Conservation (phyloP, 2,888 invertebrate genomes). For the Anoncus sp. region DNA sequence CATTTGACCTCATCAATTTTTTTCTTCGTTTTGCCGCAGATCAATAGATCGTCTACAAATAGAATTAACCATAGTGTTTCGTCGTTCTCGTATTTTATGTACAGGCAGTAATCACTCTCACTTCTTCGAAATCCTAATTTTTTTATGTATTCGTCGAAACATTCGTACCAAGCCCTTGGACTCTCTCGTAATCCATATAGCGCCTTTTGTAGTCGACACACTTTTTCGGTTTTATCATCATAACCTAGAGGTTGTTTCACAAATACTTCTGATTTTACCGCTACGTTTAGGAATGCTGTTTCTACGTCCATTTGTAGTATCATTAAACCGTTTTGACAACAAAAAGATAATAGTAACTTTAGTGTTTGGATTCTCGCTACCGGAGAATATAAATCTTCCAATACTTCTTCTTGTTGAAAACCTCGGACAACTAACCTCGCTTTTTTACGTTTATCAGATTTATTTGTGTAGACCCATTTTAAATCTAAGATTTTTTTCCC, state of each 20-base stretch:
- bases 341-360: constrained; percentile 36
- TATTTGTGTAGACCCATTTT: constrained; percentile 34
- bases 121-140: constrained; percentile 10
- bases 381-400: constrained; percentile 41
- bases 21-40: constrained; percentile 31
- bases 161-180: constrained; percentile 29
- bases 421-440: constrained; percentile 39
- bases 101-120: constrained; percentile 16
- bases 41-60: constrained; percentile 15
- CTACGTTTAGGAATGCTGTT: constrained; percentile 14
- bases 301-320: constrained; percentile 20
- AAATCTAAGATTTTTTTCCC: constrained; percentile 31
- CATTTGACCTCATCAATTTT: constrained; percentile 49
- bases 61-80: constrained; percentile 14
- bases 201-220: constrained; percentile 7
- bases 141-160: constrained; percentile 11
- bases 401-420: constrained; percentile 34
- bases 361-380: constrained; percentile 48
- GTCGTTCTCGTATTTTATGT: not conserved
- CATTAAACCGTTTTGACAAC: constrained; percentile 11
- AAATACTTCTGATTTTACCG: constrained; percentile 22
- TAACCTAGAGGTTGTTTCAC: constrained; percentile 28
- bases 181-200: constrained; percentile 22
- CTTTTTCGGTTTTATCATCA: constrained; percentile 16
- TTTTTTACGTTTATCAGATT: constrained; percentile 26